A percentile compares a stretch with the other conserved stretches of the same genome.
Evolutionary conservation across 2,888 invertebrate species (phyloP).

Genomic region (Drosophila heteroneura): DNA sequence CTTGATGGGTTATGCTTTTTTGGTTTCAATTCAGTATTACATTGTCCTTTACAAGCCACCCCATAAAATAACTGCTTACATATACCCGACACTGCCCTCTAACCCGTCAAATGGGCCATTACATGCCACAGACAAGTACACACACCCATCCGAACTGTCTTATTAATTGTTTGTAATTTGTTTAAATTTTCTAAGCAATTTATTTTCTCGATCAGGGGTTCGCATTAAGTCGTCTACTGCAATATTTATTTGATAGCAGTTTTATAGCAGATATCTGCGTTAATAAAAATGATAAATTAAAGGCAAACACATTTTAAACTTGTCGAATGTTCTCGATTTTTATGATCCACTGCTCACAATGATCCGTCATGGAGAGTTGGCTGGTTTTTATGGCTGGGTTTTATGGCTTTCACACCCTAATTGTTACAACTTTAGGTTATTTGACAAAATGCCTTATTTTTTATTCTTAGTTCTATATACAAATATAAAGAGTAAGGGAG

Average conservation of each 20-base stretch:
- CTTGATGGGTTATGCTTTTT: constrained; percentile 31
- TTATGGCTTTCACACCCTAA: background rate
- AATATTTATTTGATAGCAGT: constrained; percentile 26
- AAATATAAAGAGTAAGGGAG: background rate
- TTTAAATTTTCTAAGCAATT: constrained; percentile 72
- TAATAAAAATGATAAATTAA: constrained; percentile 10
- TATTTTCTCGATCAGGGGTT: constrained; percentile 47
- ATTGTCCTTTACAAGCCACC: constrained; percentile 61
- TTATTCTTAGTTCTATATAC: too few relatives aligned
- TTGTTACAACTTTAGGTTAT: too few relatives aligned
- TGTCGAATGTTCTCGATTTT: background rate
- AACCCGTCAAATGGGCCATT: constrained; percentile 56
- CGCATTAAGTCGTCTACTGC: constrained; percentile 18
- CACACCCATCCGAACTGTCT: constrained; percentile 40
- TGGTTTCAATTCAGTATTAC: constrained; percentile 41
- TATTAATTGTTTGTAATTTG: constrained; percentile 78
- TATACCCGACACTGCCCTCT: constrained; percentile 25
- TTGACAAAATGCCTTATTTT: too few relatives aligned
- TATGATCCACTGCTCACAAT: too few relatives aligned
- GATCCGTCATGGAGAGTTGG: background rate
- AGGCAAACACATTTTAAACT: background rate
- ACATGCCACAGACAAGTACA: constrained; percentile 39
- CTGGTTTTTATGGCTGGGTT: background rate
- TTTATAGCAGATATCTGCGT: background rate
- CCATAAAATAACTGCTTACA: constrained; percentile 5